These are phyloP conservation scores for Drosophila chauvacae DNA, from an alignment of 1,140 invertebrate species.

Conservation along the genomic window DNA sequence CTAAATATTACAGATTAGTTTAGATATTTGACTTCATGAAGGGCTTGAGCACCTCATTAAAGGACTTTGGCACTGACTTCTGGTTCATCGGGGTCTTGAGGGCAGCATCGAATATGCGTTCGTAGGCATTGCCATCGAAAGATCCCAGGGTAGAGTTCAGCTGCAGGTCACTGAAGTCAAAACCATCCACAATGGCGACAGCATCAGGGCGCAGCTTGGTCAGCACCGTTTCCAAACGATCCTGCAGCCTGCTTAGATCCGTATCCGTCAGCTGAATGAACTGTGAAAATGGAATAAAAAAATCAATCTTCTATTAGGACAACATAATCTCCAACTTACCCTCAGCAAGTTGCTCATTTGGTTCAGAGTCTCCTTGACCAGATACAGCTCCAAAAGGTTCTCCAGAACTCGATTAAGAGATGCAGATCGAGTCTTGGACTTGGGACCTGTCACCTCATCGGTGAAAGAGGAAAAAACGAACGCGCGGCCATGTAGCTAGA, in stretches of 20 bases:
- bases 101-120: slow-evolving; percentile 93
- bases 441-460: slow-evolving; percentile 85
- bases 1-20: not conserved
- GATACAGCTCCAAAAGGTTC: slow-evolving; percentile 91
- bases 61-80: slow-evolving; percentile 90
- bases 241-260: slow-evolving; percentile 88
- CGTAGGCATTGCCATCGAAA: slow-evolving; percentile 96
- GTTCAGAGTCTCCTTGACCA: slow-evolving; percentile 90
- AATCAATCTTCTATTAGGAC: not conserved
- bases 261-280: slow-evolving; percentile 87
- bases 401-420: slow-evolving; percentile 87
- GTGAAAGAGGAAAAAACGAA: slow-evolving; percentile 89
- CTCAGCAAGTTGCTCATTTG: slow-evolving; percentile 90
- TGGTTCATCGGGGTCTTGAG: slow-evolving; percentile 93
- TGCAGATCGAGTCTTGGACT: slow-evolving; percentile 73
- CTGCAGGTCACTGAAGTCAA: slow-evolving; percentile 93
- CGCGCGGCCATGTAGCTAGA: slow-evolving; percentile 89
- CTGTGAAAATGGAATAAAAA: slow-evolving; percentile 84
- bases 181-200: slow-evolving; percentile 95
- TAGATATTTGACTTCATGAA: slow-evolving; percentile 90
- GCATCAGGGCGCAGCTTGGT: slow-evolving; percentile 91
- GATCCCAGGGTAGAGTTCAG: slow-evolving; percentile 87
- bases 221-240: slow-evolving; percentile 89
- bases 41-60: slow-evolving; percentile 90
- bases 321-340: slow-evolving; percentile 85